Percentiles rank a stretch among this genome's conserved stretches.
Conservation (phyloP, 1,140 invertebrate species). For the Battus philenor region DNA sequence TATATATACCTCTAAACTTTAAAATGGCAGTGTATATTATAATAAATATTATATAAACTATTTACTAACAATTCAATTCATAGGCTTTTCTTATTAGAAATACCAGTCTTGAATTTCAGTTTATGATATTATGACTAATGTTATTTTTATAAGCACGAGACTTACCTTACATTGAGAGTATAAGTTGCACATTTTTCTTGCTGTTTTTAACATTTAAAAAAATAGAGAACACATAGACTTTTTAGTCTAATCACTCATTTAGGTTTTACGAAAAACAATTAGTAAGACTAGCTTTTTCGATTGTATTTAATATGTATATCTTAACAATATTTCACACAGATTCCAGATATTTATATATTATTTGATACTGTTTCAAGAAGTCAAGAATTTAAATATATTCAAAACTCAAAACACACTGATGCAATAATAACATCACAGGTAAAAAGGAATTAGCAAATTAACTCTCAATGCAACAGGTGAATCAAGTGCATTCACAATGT, state of each 20-base stretch:
- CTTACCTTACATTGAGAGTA: slow-evolving; percentile 12
- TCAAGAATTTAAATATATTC: not conserved
- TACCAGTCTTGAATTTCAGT: no score
- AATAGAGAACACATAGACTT: not conserved
- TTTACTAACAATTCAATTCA: no score
- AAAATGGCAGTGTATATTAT: no score
- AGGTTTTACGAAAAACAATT: not conserved
- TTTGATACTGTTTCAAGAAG: not conserved
- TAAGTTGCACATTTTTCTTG: not conserved
- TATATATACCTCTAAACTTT: no score
- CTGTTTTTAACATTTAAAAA: not conserved
- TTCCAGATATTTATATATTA: no score
- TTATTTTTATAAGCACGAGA: slow-evolving; percentile 1
- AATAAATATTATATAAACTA: no score
- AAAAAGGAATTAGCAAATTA: no score
- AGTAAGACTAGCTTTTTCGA: not conserved
- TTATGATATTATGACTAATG: no score
- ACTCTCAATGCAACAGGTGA: slow-evolving; percentile 16
- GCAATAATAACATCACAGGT: no score
- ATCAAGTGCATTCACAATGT: slow-evolving; percentile 14
- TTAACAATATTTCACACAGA: no score
- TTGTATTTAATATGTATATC: not conserved
- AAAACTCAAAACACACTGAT: not conserved
- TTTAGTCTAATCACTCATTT: not conserved
- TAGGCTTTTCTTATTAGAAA: no score